Evolutionary conservation across 2,797 vertebrate genomes (phyloP).

Genomic region (Serranus cabrilla): DNA sequence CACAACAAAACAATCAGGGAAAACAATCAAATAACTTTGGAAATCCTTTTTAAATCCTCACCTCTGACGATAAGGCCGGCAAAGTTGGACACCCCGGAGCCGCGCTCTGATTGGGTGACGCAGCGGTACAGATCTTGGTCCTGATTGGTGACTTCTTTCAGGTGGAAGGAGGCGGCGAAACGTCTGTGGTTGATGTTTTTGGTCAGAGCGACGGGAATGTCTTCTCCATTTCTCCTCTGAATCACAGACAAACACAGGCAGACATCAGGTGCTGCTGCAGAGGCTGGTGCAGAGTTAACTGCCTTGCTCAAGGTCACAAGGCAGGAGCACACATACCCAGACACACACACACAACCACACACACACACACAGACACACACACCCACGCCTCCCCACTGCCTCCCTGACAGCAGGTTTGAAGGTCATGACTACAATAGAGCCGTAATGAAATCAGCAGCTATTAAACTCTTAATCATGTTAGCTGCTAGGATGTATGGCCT

Average conservation of each 20-base stretch:
- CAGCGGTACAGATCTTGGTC: conserved; percentile 98
- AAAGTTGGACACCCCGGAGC: conserved; percentile 98
- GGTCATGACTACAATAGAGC: conserved; percentile 79
- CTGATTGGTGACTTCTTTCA: conserved; percentile 94
- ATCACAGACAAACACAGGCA: conserved; percentile 47
- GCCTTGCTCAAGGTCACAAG: conserved; percentile 70
- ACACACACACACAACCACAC: background rate
- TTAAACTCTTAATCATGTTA: conserved; percentile 81
- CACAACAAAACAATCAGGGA: background rate
- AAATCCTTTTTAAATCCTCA: conserved; percentile 72
- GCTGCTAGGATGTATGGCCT: conserved; percentile 67
- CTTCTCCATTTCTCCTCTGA: conserved; percentile 95
- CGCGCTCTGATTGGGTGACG: conserved; percentile 96
- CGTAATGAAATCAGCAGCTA: conserved; percentile 81
- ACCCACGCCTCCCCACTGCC: conserved; percentile 3
- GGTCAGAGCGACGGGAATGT: conserved; percentile 95
- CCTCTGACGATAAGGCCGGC: conserved; percentile 97
- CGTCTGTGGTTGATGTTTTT: conserved; percentile 99
- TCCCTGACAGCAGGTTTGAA: conserved; percentile 75
- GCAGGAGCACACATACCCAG: conserved; percentile 5
- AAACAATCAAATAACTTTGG: conserved; percentile 14
- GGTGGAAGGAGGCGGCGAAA: conserved; percentile 95
- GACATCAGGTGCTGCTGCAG: conserved; percentile 34
- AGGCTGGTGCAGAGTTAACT: conserved; percentile 33
- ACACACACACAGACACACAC: background rate